These are phyloP conservation scores for Malacoraja senta DNA, from an alignment of 2,797 vertebrate species.

Conservation along the genomic window DNA sequence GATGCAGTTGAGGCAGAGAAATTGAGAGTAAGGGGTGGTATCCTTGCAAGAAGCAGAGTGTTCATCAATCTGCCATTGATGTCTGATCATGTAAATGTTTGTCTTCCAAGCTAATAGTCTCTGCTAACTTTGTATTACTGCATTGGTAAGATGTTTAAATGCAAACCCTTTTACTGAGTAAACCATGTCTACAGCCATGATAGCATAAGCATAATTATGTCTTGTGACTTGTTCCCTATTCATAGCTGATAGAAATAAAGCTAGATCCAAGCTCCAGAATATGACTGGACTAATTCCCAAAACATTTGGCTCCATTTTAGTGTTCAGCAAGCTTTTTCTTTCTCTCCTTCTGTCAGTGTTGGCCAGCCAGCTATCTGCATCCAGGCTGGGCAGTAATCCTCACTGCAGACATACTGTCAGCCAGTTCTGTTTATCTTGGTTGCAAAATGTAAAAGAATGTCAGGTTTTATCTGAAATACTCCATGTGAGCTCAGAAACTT, in stretches of 20 bases:
- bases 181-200: background rate
- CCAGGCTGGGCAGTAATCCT: slow-evolving; percentile 51
- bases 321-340: background rate
- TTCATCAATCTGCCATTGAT: background rate
- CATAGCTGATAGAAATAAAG: background rate
- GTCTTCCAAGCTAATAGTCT: background rate
- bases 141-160: background rate
- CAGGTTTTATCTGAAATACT: slow-evolving; percentile 39
- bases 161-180: background rate
- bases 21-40: no score
- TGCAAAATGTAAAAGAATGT: slow-evolving; percentile 45
- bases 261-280: slow-evolving; percentile 49
- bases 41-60: no score
- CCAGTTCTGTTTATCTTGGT: slow-evolving; percentile 46
- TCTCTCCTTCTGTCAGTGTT: slow-evolving; percentile 21
- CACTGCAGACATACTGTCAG: slow-evolving; percentile 48
- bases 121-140: background rate
- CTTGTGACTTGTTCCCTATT: background rate
- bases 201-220: background rate
- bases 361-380: slow-evolving; percentile 38
- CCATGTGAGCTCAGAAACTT: background rate
- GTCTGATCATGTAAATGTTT: background rate
- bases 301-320: slow-evolving; percentile 47
- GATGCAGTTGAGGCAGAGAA: no score
- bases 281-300: slow-evolving; percentile 43